Base-by-base conservation (phyloP, 2,888 invertebrate genomes). In the Andrena marginata region DNA sequence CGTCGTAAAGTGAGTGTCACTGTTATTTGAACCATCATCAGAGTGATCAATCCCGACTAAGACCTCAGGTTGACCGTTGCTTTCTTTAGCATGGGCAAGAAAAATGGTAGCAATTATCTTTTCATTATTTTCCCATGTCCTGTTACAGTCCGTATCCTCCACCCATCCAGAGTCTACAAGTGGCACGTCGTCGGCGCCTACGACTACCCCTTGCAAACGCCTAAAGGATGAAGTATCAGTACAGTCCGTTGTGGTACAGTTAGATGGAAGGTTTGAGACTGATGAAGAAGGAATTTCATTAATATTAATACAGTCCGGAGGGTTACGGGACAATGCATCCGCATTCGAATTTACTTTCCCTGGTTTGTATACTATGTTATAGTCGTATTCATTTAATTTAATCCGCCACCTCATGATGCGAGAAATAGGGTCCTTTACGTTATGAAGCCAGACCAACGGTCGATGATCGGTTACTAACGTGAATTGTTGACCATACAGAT, bases 221-320 rank as follows among this genome's bases (percentile, higher is more conserved):
- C 1, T 1, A 10, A 8, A 10, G 1, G 54, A 1, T 0, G 23
- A 23, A 3, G 23, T 23, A 0, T 54, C 54, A 10, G 23, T 54
- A 23, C 2, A 23, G 10, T 35, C 3, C 13, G 13, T 35, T 0
- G 0, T 35, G 0, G 35, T 35, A 35, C 35, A 35, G 35, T 35
- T 3, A 10, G 13, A 1, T 0, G n/a, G n/a, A n/a, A n/a, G n/a
- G 35, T 3, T 3, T 0, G 35, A 0, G 35, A 3, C 0, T 35
- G 35, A 3, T 0, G 35, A 35, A 35, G 35, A 10, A 35, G 31
- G 31, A 5, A 31, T 31, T n/a, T n/a, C n/a, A n/a, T n/a, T n/a
- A n/a, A n/a, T n/a, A n/a, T n/a, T n/a, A n/a, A n/a, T n/a, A n/a
- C n/a, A n/a, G 2, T 20, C 54, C 2, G 54, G 54, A 23, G 23